Conservation (phyloP, 2,797 vertebrate species). For the Agapornis canus region DNA sequence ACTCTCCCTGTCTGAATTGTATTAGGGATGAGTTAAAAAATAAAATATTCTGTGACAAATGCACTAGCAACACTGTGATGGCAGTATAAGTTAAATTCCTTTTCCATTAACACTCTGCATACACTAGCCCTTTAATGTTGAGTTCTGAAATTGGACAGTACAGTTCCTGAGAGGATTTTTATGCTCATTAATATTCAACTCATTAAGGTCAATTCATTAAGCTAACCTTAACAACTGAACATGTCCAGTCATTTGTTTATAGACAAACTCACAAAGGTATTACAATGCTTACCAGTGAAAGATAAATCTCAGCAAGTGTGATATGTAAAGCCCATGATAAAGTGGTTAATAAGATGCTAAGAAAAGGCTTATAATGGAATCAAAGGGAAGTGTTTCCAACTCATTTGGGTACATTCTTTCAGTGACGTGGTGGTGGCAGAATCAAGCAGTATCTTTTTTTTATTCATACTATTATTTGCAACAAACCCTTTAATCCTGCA, state of each 20-base stretch:
- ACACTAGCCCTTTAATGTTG: not conserved
- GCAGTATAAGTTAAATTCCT: not conserved
- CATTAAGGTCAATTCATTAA: not conserved
- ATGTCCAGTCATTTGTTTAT: constrained; percentile 8
- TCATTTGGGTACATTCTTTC: not conserved
- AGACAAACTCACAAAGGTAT: constrained; percentile 29
- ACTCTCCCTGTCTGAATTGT: not conserved
- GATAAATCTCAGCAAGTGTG: not conserved
- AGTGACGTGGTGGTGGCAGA: not conserved
- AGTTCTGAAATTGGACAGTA: not conserved
- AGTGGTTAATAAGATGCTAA: constrained; percentile 19
- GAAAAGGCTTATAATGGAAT: constrained; percentile 23
- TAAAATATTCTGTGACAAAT: not conserved
- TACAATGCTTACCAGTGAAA: constrained; percentile 24
- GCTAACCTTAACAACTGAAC: constrained; percentile 2
- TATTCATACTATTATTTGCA: not conserved
- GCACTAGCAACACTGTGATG: not conserved
- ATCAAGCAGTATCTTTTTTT: not conserved
- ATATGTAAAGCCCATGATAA: not conserved
- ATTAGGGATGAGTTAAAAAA: not conserved
- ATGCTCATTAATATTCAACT: not conserved
- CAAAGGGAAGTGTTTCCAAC: not conserved
- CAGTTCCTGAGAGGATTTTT: not conserved
- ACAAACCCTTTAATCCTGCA: not conserved
- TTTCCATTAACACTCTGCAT: not conserved